phyloP scores from a whole-genome alignment of 2,797 vertebrate genomes.

The Ceryle rudis region DNA sequence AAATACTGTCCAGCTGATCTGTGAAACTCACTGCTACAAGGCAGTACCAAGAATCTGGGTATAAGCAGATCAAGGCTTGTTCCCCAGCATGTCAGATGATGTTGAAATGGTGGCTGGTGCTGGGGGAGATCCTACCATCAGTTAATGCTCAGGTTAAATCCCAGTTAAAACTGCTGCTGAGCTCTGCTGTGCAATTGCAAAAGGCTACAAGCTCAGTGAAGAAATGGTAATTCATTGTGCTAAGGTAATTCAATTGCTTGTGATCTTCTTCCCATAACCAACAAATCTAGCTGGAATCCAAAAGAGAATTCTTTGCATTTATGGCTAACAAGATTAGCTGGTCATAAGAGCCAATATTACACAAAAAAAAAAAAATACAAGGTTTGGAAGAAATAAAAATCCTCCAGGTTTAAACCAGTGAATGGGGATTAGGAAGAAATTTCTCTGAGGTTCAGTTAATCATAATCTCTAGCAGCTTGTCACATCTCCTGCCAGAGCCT shows the following conservation, averaged over 20 bases:
- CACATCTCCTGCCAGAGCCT: background rate
- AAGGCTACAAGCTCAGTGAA: background rate
- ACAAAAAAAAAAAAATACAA: slow-evolving; percentile 12
- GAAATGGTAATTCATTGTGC: background rate
- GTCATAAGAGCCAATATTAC: background rate
- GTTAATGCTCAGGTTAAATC: background rate
- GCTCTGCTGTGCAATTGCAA: background rate
- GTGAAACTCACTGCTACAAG: background rate
- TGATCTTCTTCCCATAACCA: background rate
- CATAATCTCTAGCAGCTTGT: background rate
- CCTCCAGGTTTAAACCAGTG: background rate
- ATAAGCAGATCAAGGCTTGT: background rate
- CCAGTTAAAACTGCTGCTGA: background rate
- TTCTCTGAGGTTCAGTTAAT: background rate
- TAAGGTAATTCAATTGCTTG: background rate
- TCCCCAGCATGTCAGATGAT: background rate
- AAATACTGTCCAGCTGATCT: background rate
- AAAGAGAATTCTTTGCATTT: background rate
- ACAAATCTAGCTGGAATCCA: background rate
- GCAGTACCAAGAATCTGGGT: background rate
- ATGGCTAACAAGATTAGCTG: background rate
- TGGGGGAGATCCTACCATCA: background rate
- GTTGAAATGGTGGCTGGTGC: background rate
- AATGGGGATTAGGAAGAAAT: background rate
- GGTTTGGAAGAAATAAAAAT: background rate